Base-by-base conservation (phyloP, 37 sponge, comb jelly and placozoan species). In the Beroe forskalii region DNA sequence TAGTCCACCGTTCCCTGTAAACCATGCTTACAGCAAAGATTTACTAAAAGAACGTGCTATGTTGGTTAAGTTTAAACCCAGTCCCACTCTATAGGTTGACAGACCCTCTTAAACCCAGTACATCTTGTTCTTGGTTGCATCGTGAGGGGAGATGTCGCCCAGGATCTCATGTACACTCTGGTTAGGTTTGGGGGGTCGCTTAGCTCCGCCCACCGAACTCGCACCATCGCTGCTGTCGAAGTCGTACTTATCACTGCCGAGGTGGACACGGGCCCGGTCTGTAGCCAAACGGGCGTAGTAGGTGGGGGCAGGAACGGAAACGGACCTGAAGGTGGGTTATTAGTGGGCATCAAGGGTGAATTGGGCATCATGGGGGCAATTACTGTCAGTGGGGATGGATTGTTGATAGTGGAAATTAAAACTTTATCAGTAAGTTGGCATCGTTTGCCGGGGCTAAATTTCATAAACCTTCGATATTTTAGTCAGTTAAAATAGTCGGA, bases 221-320 rank as follows among this genome's bases (percentile, higher is more conserved):
- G 86, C 44, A 38, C 86, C 86, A n/a, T 80, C 86, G 1, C 39
- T 36, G 55, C 55, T 44, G 30, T 80, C 86, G 27, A 80, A 80
- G 55, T 44, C 27, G 55, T 44, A 80, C 86, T 80, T 80, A 1
- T 27, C 35, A 37, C 38, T 69, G 55, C 30, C 37, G 55, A 80
- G 86, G 42, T 80, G 86, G 31, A n/a, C 55, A 14, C 86, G n/a
- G 28, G 91, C 91, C 12, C 91, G 48, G 35, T 76, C 75, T 24
- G 91, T 76, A 0, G 76, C 91, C 44, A 75, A 61, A 22, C 55
- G 83, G 0, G 91, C 91, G 40, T 91, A 76, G 63, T 91, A 91
- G 12, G 42, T 60, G 6, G 91, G 91, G 12, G 91, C 91, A 6
- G 91, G 91, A 37, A 91, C 55, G 40, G 91, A 91, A 6, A 91